Evolutionary conservation across 2,888 invertebrate genomes (phyloP), one percentile per base, ranked within the genome.

Genomic region (Callimorpha dominula): DNA sequence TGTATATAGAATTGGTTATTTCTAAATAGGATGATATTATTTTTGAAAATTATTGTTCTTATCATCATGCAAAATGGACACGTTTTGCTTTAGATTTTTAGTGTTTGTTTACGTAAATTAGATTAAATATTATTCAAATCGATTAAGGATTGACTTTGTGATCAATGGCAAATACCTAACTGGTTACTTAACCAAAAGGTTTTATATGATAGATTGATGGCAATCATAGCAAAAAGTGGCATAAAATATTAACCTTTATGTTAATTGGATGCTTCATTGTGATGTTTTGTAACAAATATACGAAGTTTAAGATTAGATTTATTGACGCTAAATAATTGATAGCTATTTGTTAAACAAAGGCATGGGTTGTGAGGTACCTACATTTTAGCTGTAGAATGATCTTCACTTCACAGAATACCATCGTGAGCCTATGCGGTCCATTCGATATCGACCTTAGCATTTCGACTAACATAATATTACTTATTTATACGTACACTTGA

Each of bases 381-480:
- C 77, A 81, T 80, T 80, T 31, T 49, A 50, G 60, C 66, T 62
- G 77, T 75, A 80, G 82, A 74, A 70, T 79, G 86, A 85, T 89
- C 89, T 88, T 88, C 86, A 86, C 86, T 83, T 86, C 83, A 81
- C 78, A 68, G 73, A 71, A 80, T 76, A 82, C 80, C 82, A 86
- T 89, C 91, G 90, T 89, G 89, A 90, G 88, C 86, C 83, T 89
- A 91, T 91, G 91, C 88, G 78, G 89, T 89, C 89, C 87, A 77
- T 84, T 81, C 76, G 71, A 78, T 78, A 73, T 75, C 86, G 91
- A 90, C 93, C 93, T 93, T 93, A 93, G 88, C 93, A 93, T 93
- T 92, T 92, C 73, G 77, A 72, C n/a, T 77, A 63, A 63, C 17
- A 46, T 64, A 71, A 46, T 64, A 71, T 15, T 17, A 60, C 14